These are phyloP conservation scores for Drosophila borborema DNA, from an alignment of 2,888 invertebrate genomes.

Conservation along the genomic window DNA sequence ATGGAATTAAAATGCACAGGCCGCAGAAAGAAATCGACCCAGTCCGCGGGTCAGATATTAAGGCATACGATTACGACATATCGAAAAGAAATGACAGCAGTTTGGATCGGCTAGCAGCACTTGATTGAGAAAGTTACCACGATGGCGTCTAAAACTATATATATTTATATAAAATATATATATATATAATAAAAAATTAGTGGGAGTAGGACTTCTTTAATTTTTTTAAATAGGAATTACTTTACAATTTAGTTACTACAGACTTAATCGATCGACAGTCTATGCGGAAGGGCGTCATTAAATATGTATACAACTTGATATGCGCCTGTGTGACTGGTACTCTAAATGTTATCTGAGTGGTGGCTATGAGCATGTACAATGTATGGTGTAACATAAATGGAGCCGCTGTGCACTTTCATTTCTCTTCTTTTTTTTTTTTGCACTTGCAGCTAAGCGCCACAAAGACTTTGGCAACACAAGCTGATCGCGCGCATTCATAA, in stretches of 20 bases:
- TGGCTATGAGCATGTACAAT: constrained; percentile 15
- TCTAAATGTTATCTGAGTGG: constrained; percentile 54
- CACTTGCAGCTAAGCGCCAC: constrained; percentile 36
- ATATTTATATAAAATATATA: too few relatives aligned
- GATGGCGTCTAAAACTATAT: too few relatives aligned
- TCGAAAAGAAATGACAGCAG: neutral
- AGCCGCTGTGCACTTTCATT: constrained; percentile 63
- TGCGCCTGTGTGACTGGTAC: constrained; percentile 20
- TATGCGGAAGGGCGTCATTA: constrained; percentile 71
- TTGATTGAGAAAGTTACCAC: constrained; percentile 15
- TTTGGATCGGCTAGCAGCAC: constrained; percentile 2
- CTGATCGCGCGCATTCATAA: constrained; percentile 32
- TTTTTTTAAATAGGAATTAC: too few relatives aligned
- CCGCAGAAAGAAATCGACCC: constrained; percentile 23
- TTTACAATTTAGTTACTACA: neutral
- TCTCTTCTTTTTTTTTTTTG: constrained; percentile 46
- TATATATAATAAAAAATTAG: too few relatives aligned
- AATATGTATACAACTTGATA: constrained; percentile 46
- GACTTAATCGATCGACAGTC: constrained; percentile 22
- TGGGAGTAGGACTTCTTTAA: too few relatives aligned
- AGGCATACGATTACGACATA: constrained; percentile 27
- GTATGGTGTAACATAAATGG: constrained; percentile 54
- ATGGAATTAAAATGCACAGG: constrained; percentile 21
- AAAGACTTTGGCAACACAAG: constrained; percentile 50
- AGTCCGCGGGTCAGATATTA: constrained; percentile 8